These are phyloP conservation scores for Uropetala carovei DNA, from an alignment of 2,888 invertebrate species.

Conservation along the genomic window DNA sequence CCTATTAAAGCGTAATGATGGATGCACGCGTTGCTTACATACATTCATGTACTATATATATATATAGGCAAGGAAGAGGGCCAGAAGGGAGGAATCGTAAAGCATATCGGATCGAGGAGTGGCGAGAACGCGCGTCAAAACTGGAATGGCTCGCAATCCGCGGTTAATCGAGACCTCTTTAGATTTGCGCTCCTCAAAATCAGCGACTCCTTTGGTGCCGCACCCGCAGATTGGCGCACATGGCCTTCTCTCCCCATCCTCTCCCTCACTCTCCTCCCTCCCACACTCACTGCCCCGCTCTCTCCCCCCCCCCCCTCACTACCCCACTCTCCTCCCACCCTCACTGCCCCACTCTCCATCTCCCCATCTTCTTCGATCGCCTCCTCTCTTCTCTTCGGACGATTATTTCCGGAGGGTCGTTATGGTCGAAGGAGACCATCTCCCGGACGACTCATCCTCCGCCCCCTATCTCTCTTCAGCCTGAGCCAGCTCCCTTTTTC, in stretches of 20 bases:
- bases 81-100: too few relatives aligned
- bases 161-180: too few relatives aligned
- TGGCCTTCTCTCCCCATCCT: conserved; percentile 67
- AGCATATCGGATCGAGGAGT: too few relatives aligned
- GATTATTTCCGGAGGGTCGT: conserved; percentile 35
- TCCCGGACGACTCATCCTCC: conserved; percentile 12
- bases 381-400: conserved; percentile 51
- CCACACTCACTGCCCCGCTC: conserved; percentile 9
- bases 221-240: too few relatives aligned
- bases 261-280: conserved; percentile 71
- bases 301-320: conserved; percentile 33
- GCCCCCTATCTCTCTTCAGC: not conserved
- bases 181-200: too few relatives aligned
- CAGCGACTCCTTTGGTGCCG: too few relatives aligned
- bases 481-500: not conserved
- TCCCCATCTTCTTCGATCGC: not conserved
- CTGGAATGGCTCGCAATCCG: too few relatives aligned
- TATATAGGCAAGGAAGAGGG: too few relatives aligned
- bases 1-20: too few relatives aligned
- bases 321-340: not conserved
- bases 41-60: too few relatives aligned
- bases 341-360: not conserved
- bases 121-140: too few relatives aligned
- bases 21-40: too few relatives aligned
- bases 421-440: not conserved